Conservation (phyloP, 2,888 invertebrate species). For the Pammene aurita region DNA sequence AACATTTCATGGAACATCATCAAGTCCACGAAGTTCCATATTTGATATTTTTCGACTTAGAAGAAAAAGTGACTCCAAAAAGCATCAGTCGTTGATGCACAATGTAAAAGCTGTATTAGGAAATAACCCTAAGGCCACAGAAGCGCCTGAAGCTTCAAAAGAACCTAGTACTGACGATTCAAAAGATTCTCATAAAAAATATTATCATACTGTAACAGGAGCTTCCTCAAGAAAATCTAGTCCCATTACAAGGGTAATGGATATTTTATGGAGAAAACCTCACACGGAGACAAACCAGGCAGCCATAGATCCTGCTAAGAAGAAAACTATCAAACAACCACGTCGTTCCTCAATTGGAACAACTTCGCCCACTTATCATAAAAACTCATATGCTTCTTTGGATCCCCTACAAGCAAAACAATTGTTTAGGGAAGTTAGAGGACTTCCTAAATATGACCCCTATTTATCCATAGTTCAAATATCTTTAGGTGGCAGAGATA, state of each 20-base stretch:
- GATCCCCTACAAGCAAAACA: constrained; percentile 78
- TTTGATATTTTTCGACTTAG: constrained; percentile 80
- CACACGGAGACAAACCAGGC: constrained; percentile 64
- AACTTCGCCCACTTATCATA: constrained; percentile 78
- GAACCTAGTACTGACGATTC: constrained; percentile 61
- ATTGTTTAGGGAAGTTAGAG: constrained; percentile 76
- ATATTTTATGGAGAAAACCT: constrained; percentile 76
- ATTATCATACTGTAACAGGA: constrained; percentile 80
- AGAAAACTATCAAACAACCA: constrained; percentile 67
- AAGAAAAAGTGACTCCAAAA: constrained; percentile 78
- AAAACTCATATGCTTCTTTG: constrained; percentile 77
- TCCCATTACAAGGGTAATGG: constrained; percentile 79
- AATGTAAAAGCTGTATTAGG: constrained; percentile 58
- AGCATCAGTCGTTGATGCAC: constrained; percentile 64
- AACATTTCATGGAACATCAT: constrained; percentile 79
- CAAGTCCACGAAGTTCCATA: constrained; percentile 79
- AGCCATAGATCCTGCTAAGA: constrained; percentile 64
- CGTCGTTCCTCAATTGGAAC: constrained; percentile 78
- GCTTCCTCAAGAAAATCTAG: constrained; percentile 77
- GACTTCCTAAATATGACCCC: constrained; percentile 77
- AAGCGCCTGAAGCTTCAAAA: constrained; percentile 65
- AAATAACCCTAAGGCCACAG: constrained; percentile 61
- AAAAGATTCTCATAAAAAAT: constrained; percentile 77
- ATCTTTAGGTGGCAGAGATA: constrained; percentile 77
- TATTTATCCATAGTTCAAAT: constrained; percentile 81